Percentiles rank a stretch among this genome's conserved stretches.
phyloP scores from a whole-genome alignment of 92 coral and sea anemone species.

The Nematostella vectensis region DNA sequence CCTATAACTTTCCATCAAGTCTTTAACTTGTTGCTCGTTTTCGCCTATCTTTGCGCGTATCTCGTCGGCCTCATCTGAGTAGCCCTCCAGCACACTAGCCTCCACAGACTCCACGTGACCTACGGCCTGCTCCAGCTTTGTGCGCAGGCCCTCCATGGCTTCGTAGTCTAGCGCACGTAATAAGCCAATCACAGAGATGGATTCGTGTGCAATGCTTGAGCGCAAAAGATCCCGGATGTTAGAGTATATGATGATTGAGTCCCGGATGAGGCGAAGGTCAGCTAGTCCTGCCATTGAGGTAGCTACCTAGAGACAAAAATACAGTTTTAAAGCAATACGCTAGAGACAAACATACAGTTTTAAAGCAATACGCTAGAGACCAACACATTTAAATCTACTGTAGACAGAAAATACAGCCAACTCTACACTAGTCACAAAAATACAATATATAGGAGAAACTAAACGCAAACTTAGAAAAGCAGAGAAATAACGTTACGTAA shows the following conservation, averaged over 20 bases:
- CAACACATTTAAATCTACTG: no score
- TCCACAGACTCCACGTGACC: slow-evolving; percentile 63
- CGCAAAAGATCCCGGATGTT: slow-evolving; percentile 27
- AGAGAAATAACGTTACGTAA: no score
- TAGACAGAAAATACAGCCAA: no score
- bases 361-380: slow-evolving; percentile 16
- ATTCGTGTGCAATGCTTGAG: slow-evolving; percentile 7
- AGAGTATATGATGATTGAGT: slow-evolving; percentile 49
- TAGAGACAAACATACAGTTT: slow-evolving; percentile 2
- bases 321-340: slow-evolving; percentile 4
- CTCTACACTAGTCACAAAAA: no score
- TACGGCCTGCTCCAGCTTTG: slow-evolving; percentile 60
- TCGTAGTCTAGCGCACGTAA: slow-evolving; percentile 44
- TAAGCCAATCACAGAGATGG: slow-evolving; percentile 17
- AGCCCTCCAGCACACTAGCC: slow-evolving; percentile 75
- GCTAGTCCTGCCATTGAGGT: slow-evolving; percentile 63
- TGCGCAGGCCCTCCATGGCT: slow-evolving; percentile 25
- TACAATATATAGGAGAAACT: no score
- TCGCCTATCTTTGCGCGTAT: slow-evolving; percentile 40
- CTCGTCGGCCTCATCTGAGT: slow-evolving; percentile 69
- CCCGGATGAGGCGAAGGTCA: slow-evolving; percentile 61
- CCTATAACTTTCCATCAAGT: slow-evolving; percentile 50
- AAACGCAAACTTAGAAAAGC: no score
- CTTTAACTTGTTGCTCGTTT: slow-evolving; percentile 35
- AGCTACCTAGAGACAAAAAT: slow-evolving; percentile 40